Evolutionary conservation across 1,140 invertebrate species (phyloP).

Genomic region (Lordiphosa collinella): DNA sequence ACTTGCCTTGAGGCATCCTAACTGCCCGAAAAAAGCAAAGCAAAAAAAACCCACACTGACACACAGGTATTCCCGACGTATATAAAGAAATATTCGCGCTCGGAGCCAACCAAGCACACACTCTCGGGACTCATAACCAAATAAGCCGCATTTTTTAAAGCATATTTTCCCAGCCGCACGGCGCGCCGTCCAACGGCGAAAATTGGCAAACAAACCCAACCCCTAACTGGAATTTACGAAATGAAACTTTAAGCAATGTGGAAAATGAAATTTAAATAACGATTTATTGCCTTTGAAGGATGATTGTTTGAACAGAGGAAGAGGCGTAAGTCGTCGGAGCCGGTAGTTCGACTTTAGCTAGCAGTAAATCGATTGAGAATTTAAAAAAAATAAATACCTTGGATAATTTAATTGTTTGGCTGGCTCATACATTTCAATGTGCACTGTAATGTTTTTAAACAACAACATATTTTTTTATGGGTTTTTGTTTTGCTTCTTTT

Average conservation of each 20-base stretch:
- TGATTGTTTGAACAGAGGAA: slow-evolving; percentile 62
- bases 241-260: slow-evolving; percentile 71
- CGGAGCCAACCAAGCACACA: slow-evolving; percentile 29
- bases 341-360: slow-evolving; percentile 5
- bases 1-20: slow-evolving; percentile 15
- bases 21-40: slow-evolving; percentile 6
- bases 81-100: slow-evolving; percentile 56
- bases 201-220: slow-evolving; percentile 39
- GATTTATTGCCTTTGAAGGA: slow-evolving; percentile 77
- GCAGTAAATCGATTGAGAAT: background rate
- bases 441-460: too few species aligned
- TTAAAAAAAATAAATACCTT: too few species aligned
- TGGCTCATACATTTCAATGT: too few species aligned
- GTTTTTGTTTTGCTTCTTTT: too few species aligned
- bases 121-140: slow-evolving; percentile 72
- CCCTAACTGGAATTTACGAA: slow-evolving; percentile 43
- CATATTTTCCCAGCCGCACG: slow-evolving; percentile 39
- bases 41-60: slow-evolving; percentile 18
- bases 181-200: slow-evolving; percentile 21
- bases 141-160: slow-evolving; percentile 67
- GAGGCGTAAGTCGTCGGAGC: slow-evolving; percentile 15
- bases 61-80: slow-evolving; percentile 29
- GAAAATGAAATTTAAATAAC: slow-evolving; percentile 76
- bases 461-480: too few species aligned
- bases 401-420: too few species aligned